Conservation (phyloP, 2,113 vertebrate species). For the Menura novaehollandiae region DNA sequence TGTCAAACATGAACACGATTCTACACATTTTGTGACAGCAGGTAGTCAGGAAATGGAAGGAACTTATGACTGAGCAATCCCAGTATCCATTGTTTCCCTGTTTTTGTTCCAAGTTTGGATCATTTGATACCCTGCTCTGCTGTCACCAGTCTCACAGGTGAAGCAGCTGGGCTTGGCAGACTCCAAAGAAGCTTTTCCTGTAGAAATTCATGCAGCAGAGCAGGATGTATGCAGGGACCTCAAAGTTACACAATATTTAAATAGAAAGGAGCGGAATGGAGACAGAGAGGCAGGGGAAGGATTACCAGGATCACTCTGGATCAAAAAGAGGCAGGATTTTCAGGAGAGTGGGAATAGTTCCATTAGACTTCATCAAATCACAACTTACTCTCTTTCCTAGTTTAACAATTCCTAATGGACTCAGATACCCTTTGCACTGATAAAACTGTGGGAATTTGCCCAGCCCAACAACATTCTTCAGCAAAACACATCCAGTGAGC, state of each 20-base stretch:
- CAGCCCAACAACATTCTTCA: not conserved
- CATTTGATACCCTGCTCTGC: not conserved
- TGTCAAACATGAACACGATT: not conserved
- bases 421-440: not conserved
- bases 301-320: not conserved
- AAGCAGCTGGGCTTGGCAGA: not conserved
- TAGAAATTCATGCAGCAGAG: not conserved
- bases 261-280: not conserved
- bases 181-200: not conserved
- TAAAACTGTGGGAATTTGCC: not conserved
- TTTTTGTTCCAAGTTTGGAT: not conserved
- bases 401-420: not conserved
- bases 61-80: not conserved
- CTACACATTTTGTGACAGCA: not conserved
- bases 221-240: not conserved
- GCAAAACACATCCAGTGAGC: not conserved
- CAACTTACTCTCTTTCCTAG: not conserved
- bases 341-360: not conserved
- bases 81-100: not conserved
- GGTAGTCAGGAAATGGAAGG: not conserved
- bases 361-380: not conserved
- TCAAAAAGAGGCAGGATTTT: not conserved
- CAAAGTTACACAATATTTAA: not conserved
- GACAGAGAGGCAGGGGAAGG: not conserved
- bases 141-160: not conserved